Base-by-base conservation (phyloP, 2,113 vertebrate species). In the Oceanodroma tethys region DNA sequence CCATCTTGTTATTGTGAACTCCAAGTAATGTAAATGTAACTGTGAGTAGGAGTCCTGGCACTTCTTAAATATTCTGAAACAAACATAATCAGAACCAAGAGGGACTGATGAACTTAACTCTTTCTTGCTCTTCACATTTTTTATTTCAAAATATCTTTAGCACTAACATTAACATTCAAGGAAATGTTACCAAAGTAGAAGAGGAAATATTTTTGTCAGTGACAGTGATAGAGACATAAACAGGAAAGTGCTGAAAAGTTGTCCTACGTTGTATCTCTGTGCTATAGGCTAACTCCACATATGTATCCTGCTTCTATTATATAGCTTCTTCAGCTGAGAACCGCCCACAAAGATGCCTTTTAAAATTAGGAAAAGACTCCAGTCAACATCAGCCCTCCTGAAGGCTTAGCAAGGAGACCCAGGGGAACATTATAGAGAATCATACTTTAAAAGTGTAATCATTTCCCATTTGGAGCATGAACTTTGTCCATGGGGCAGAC, bases 31-130 rank as follows among this genome's bases (percentile, higher is more conserved):
- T 48, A 38, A 74, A 63, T 14, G 34, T 48, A 63, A 7, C 43
- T 29, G n/a, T 32, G 6, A 68, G 10, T 40, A 60, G 67, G 11
- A 63, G 21, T 30, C 30, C 16, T 70, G 1, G 0, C 2, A 36
- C 25, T 72, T 81, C 71, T 84, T 81, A 81, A 79, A 36, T 68
- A 84, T 63, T 59, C 20, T 71, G 43, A 11, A 5, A 72, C 15
- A 75, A 89, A 34, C 0, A 1, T 30, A 62, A 58, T 38, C 40
- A 76, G 53, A 93, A 85, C 11, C 6, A 53, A 73, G 53, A 80
- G 25, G 13, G 11, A 48, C 6, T 6, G 42, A 72, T 36, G 22
- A 88, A 55, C 19, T 17, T 45, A 75, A 53, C 10, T 60, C 16
- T 6, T 53, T 68, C 38, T 68, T 48, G 8, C 7, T 83, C 23